These are phyloP conservation scores for Argyrosomus japonicus DNA, from an alignment of 2,113 vertebrate species.

Conservation along the genomic window DNA sequence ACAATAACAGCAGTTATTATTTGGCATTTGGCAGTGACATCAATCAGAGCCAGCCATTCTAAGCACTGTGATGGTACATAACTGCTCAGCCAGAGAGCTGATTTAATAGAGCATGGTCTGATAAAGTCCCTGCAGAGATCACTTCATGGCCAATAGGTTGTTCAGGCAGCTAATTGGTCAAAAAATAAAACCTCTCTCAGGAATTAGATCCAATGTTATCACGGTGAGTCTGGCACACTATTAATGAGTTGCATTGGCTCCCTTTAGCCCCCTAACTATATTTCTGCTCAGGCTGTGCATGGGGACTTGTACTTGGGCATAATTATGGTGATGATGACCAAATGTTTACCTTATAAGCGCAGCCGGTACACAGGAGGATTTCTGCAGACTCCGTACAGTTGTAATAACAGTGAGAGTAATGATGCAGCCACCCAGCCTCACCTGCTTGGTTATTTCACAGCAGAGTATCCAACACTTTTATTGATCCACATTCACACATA, in stretches of 20 bases:
- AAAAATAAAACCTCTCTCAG: constrained; percentile 76
- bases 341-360: constrained; percentile 74
- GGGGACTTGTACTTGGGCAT: constrained; percentile 68
- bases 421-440: constrained; percentile 35
- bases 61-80: constrained; percentile 71
- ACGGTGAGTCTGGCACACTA: constrained; percentile 56
- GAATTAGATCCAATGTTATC: constrained; percentile 68
- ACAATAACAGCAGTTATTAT: constrained; percentile 73
- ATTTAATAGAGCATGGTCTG: constrained; percentile 79
- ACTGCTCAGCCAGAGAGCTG: constrained; percentile 68
- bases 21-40: constrained; percentile 68
- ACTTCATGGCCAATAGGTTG: constrained; percentile 76
- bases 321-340: constrained; percentile 76
- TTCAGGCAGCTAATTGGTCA: constrained; percentile 80
- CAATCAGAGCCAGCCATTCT: constrained; percentile 66
- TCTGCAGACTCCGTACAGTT: constrained; percentile 16
- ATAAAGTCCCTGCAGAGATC: constrained; percentile 78
- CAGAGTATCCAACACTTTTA: constrained; percentile 12
- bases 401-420: constrained; percentile 62
- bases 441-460: constrained; percentile 35
- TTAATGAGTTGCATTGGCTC: constrained; percentile 71
- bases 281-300: constrained; percentile 49
- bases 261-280: constrained; percentile 70
- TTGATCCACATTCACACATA: constrained; percentile 40
- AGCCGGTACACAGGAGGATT: constrained; percentile 59